Evolutionary conservation across 2,888 invertebrate genomes (phyloP).

Genomic region (Andrena bucephala): DNA sequence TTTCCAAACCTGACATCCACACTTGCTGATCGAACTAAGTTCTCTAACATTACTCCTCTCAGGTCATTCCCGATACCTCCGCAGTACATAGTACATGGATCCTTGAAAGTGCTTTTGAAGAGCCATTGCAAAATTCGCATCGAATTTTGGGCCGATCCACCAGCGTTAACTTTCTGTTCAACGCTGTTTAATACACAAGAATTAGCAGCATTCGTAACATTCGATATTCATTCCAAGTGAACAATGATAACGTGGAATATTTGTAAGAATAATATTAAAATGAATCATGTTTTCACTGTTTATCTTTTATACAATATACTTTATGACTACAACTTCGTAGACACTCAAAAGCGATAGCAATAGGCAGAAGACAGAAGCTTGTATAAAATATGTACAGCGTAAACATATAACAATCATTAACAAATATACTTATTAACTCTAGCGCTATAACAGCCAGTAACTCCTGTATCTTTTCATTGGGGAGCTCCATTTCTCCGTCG

Average conservation of each 20-base stretch:
- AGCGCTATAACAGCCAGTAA: slow-evolving; percentile 74
- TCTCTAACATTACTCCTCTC: slow-evolving; percentile 77
- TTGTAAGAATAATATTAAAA: slow-evolving; percentile 3
- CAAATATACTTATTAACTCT: slow-evolving; percentile 74
- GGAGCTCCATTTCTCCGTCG: slow-evolving; percentile 81
- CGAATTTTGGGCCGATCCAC: slow-evolving; percentile 81
- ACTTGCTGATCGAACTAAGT: slow-evolving; percentile 78
- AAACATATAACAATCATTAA: slow-evolving; percentile 34
- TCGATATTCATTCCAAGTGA: background rate
- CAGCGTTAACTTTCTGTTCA: slow-evolving; percentile 72
- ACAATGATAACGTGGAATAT: background rate
- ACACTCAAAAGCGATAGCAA: background rate
- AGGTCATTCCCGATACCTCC: slow-evolving; percentile 83
- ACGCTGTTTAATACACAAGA: slow-evolving; percentile 63
- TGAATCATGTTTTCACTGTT: slow-evolving; percentile 34
- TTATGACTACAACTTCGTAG: background rate
- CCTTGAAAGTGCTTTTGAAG: slow-evolving; percentile 68
- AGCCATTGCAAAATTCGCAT: slow-evolving; percentile 81
- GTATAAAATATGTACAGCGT: slow-evolving; percentile 31
- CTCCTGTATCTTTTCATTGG: slow-evolving; percentile 74
- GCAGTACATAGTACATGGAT: slow-evolving; percentile 72
- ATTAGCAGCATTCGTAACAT: slow-evolving; percentile 1
- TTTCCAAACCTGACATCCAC: slow-evolving; percentile 78
- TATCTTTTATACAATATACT: slow-evolving; percentile 3
- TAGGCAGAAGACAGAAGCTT: slow-evolving; percentile 5